Percentiles rank a stretch among this genome's conserved stretches.
Conservation (phyloP, 2,113 vertebrate genomes). For the Neomonachus schauinslandi region DNA sequence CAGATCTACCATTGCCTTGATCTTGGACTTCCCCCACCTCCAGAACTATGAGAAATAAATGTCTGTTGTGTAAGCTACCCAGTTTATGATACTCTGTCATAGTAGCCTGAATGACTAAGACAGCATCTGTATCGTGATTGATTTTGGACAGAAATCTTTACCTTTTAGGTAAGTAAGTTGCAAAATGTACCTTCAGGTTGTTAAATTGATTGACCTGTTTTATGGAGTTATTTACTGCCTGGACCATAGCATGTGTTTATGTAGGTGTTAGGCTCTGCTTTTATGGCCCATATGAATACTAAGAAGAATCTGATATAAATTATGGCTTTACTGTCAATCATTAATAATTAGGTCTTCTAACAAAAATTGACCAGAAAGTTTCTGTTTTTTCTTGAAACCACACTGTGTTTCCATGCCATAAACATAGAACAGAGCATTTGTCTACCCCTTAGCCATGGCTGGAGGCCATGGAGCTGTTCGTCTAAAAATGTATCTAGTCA, state of each 20-base stretch:
- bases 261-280: neutral
- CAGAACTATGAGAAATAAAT: neutral
- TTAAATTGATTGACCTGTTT: neutral
- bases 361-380: neutral
- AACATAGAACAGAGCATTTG: neutral
- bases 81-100: neutral
- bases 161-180: neutral
- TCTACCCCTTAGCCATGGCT: neutral
- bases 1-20: neutral
- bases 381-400: slow-evolving; percentile 11
- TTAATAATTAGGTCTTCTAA: neutral
- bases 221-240: neutral
- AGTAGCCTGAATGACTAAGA: neutral
- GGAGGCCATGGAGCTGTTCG: neutral
- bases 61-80: neutral
- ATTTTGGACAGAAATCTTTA: slow-evolving; percentile 21
- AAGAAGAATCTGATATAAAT: neutral
- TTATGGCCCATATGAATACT: neutral
- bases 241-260: neutral
- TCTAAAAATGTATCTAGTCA: neutral
- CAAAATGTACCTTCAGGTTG: neutral
- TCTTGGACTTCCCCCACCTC: neutral
- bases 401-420: neutral
- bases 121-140: neutral
- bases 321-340: neutral